These are phyloP conservation scores for Tamias sibiricus DNA, from an alignment of 2,113 vertebrate genomes.

Conservation along the genomic window DNA sequence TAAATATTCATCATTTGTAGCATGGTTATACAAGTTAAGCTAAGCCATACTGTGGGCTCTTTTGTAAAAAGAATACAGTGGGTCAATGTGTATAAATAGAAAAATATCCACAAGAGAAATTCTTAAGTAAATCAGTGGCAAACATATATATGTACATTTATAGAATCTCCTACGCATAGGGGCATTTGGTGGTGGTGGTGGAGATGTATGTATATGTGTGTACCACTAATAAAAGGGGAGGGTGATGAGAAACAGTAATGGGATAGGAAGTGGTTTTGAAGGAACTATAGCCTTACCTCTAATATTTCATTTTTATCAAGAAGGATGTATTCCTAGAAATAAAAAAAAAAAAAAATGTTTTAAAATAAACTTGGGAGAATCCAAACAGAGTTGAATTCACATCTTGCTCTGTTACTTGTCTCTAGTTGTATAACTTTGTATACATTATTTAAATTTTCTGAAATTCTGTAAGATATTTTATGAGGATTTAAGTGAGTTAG, in stretches of 20 bases:
- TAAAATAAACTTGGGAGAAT: neutral
- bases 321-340: neutral
- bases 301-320: neutral
- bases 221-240: neutral
- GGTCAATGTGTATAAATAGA: neutral
- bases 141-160: neutral
- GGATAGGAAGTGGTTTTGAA: neutral
- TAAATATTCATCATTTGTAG: neutral
- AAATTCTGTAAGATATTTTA: conserved; percentile 10
- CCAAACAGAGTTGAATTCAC: neutral
- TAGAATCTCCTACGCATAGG: neutral
- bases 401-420: neutral
- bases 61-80: neutral
- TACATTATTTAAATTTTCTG: neutral
- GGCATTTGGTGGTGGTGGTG: no score
- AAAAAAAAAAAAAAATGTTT: neutral
- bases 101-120: neutral
- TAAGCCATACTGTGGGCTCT: neutral
- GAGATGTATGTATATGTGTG: neutral
- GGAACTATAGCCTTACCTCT: neutral
- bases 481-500: conserved; percentile 26
- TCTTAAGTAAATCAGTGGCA: neutral
- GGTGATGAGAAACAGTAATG: neutral
- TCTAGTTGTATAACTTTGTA: neutral
- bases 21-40: neutral